phyloP scores from a whole-genome alignment of 2,113 vertebrate species.

The Corythornis vintsioides region DNA sequence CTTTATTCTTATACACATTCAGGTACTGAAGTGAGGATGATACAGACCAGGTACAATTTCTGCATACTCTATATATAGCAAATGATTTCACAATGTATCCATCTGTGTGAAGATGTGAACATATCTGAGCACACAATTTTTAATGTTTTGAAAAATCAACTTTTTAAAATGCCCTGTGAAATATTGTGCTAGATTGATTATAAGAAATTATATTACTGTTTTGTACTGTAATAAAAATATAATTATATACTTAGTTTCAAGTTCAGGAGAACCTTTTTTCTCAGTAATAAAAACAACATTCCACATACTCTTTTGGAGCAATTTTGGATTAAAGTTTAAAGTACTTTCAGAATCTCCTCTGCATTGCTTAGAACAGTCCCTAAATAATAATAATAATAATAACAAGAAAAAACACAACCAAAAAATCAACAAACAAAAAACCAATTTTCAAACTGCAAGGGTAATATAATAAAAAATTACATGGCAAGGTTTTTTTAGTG shows the following conservation, averaged over 20 bases:
- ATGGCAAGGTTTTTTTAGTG: too few relatives aligned
- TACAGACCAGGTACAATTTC: not conserved
- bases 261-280: not conserved
- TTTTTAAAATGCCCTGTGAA: not conserved
- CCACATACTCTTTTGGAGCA: not conserved
- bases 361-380: not conserved
- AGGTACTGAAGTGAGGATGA: not conserved
- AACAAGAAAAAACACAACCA: too few relatives aligned
- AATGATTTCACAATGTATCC: not conserved
- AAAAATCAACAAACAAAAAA: too few relatives aligned
- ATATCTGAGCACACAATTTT: not conserved
- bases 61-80: not conserved
- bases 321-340: not conserved
- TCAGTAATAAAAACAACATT: not conserved
- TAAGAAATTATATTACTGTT: not conserved
- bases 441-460: too few relatives aligned
- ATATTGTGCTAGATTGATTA: not conserved
- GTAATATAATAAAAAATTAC: too few relatives aligned
- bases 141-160: not conserved
- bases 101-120: not conserved
- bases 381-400: not conserved
- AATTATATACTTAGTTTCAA: not conserved
- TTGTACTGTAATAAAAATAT: not conserved
- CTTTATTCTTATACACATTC: not conserved
- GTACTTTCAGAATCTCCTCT: not conserved